Evolutionary conservation across 2,113 vertebrate species (phyloP), one percentile per base, ranked within the genome.

Genomic region (Poeciliopsis prolifica): DNA sequence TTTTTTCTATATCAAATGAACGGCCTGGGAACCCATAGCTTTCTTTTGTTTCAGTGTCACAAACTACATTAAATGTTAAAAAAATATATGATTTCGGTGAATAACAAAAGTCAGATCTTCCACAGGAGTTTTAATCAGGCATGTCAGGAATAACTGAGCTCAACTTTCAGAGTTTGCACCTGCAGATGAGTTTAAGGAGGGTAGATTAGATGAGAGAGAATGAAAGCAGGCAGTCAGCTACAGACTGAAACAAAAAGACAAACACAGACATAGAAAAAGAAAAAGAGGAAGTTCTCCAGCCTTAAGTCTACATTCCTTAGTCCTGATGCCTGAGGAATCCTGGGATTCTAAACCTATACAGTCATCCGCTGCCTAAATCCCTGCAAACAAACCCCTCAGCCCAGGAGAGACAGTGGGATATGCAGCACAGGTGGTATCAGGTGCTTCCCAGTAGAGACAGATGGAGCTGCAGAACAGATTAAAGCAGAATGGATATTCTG

Each of bases 271-370:
- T 28, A 78, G 66, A 73, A 86, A 88, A 82, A 88, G 91, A 91
- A 92, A 89, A 87, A 81, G 17, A 89, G 89, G 91, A 92, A 91
- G 90, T 89, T 87, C 85, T 88, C 84, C 80, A 81, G 87, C 83
- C 86, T 84, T 86, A 78, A 77, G 88, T 89, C 79, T 81, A 78
- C 90, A 91, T 90, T 91, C 90, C 86, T 91, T 77, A 80, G 87
- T 65, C 68, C 68, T 66, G 74, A 88, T 79, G 87, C 83, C 84
- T 89, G 76, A 66, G 87, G 86, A 78, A 81, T 83, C 83, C 77
- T 73, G 79, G 87, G 79, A 92, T 92, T 83, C 80, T 74, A 65
- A 87, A 90, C 78, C 86, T 83, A 89, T 79, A 88, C 80, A 82
- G 74, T 88, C 84, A 86, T 72, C 84, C 87, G 24, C 73, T 10